Evolutionary conservation across 1,140 invertebrate species (phyloP), one percentile per base, ranked within the genome.

Genomic region (Streblospio benedicti): DNA sequence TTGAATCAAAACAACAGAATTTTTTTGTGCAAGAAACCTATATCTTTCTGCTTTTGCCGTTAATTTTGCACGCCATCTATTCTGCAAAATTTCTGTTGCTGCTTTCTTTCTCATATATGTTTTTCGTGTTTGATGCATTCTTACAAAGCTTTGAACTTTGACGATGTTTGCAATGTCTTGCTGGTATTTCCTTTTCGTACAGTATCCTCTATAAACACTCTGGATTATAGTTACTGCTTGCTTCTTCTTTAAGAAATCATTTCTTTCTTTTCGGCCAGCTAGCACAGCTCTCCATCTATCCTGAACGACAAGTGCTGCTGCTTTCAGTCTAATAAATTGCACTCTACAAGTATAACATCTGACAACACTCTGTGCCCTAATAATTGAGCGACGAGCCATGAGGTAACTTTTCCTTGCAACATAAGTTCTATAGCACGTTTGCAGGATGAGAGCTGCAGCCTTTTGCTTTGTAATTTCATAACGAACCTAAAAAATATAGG

Each of bases 1-100:
- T 43, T 71, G 69, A 49, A 71, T 66, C 14, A 54, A 31, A 38
- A 64, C 53, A 33, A 61, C 45, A 25, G 59, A 35, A 33, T 45
- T 55, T 12, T 52, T 31, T 23, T 28, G 20, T 33, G 45, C 47
- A n/a, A 38, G 45, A 28, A 50, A 64, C 20, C 28, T 31, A 51
- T 59, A 45, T 25, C 55, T 28, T 18, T 38, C 32, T 55, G 51
- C 20, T 59, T 16, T n/a, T n/a, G n/a, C n/a, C n/a, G n/a, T 18
- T 27, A 23, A 25, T n/a, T 52, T 35, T 55, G 31, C 32, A 27
- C 33, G 23, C 16, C 16, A 59, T 44, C 18, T 30, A 1, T 14
- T 28, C 20, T 65, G 57, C n/a, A 58, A 52, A 1, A 27, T 23
- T 20, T n/a, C 32, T 3, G 57, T 45, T 25, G 33, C 44, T 35